Base-by-base conservation (phyloP, 2,113 vertebrate species). In the Menidia beryllina region DNA sequence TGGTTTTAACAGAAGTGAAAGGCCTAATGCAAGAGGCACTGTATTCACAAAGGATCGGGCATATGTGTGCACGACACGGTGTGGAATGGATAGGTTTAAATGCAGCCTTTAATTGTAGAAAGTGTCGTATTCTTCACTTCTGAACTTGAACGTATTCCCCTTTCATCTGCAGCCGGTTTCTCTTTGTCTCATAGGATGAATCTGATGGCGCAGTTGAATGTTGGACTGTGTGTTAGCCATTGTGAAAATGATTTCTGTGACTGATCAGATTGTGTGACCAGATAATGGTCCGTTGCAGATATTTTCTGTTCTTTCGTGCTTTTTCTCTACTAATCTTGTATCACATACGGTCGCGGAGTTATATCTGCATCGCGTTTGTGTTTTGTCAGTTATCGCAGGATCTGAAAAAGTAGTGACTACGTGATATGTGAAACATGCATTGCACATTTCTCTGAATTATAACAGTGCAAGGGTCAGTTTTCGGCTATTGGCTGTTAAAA, bases 201-300 rank as follows among this genome's bases (percentile, higher is more conserved):
- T 72, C 66, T 77, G 84, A 90, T 91, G 89, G 86, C 89, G 90
- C 89, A 91, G 85, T 89, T 89, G 77, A 56, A 53, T 82, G 85
- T 64, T 52, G 58, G 86, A 83, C 79, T 2, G 34, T 79, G 34
- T 74, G 57, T 69, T 88, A 77, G 87, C 75, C 38, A 53, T 36
- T 50, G 20, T 24, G 47, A 24, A 38, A 36, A 63, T 1, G 2
- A 17, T 63, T 25, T 51, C 9, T 5, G 4, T 15, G 8, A 39
- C 55, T 12, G 20, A 39, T 8, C 17, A 61, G 57, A 21, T 20
- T 51, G 11, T 57, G 7, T 39, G 13, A 41, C 20, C 36, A 41
- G 13, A 17, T 2, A 58, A 23, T 4, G 30, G 19, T 51, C 14
- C 5, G 14, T 3, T 19, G 15, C 9, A n/a, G 2, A 7, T 25